These are phyloP conservation scores for Oscheius sp. DNA, from an alignment of 2,888 invertebrate genomes.

Conservation along the genomic window DNA sequence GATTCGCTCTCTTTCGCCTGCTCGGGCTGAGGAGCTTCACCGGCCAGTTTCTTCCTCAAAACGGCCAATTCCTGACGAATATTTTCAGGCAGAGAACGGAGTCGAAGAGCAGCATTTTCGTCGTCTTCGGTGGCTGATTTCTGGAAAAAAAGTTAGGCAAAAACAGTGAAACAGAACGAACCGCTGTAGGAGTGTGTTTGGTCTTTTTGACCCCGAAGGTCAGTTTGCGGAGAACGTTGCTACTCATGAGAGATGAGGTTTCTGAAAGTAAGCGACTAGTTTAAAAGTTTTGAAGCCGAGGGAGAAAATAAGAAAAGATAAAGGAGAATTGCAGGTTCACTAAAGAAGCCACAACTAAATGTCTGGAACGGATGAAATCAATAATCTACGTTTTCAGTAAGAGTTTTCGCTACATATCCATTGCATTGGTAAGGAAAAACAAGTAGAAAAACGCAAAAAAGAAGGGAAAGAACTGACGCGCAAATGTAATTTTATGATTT, in stretches of 20 bases:
- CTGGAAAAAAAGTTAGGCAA: conserved; percentile 4
- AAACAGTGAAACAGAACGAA: background rate
- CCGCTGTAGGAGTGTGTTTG: background rate
- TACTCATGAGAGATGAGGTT: conserved; percentile 3
- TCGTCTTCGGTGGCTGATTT: background rate
- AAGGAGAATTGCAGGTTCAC: no score
- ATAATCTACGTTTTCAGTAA: no score
- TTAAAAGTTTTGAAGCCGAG: no score
- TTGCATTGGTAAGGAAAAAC: no score
- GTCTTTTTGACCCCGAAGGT: conserved; percentile 44
- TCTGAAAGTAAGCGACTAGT: no score
- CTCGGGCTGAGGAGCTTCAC: conserved; percentile 14
- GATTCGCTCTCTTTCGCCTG: conserved; percentile 22
- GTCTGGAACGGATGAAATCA: no score
- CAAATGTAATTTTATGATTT: no score
- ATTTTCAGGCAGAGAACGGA: conserved; percentile 39
- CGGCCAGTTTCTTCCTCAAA: conserved; percentile 3
- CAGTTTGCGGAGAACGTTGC: conserved; percentile 13
- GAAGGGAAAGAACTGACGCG: no score
- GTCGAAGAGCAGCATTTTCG: conserved; percentile 8
- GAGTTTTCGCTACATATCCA: no score
- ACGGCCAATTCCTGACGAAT: conserved; percentile 32
- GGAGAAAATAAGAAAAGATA: no score
- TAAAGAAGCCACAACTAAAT: no score
- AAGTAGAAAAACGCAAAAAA: no score